Evolutionary conservation across 2,113 vertebrate genomes (phyloP), one percentile per base, ranked within the genome.

Genomic region (Carassius carassius): DNA sequence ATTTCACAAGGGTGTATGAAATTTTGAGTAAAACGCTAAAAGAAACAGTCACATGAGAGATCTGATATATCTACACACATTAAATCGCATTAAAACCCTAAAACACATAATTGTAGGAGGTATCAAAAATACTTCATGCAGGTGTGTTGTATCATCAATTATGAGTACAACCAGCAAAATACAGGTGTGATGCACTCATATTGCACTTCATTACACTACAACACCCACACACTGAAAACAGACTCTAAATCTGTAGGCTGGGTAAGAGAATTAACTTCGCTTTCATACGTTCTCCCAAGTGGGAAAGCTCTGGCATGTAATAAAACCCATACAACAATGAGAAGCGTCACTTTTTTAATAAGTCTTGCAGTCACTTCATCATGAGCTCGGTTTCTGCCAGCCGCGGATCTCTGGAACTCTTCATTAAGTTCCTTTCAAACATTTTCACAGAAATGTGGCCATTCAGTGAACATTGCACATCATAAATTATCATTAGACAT

Each of bases 361-460:
- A 74, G 54, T 29, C 69, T 83, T 62, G 54, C 32, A 78, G 56
- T 60, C 77, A 78, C 77, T 78, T 62, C 56, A 41, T 78, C 76
- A 78, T n/a, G 9, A 14, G 54, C 19, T 21, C 11, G 9, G 29
- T n/a, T 16, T 29, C 49, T 77, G 78, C 86, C 88, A 89, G 76
- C 44, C 35, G 12, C 5, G 21, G 58, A 47, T 75, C 81, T 87
- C 72, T 73, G 72, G 74, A 21, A 69, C 62, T 62, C 85, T 88
- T 92, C 87, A 90, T 92, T 91, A 89, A 82, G 63, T 65, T 78
- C 56, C 21, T 62, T 84, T 85, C 44, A 78, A 87, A 85, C 58
- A 78, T 87, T 74, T 87, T 73, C 32, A 87, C 74, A 88, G 72
- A 84, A 84, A 86, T 74, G 67, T 4, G 81, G 86, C 84, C 82